These are phyloP conservation scores for Mythimna lalbum DNA, from an alignment of 2,888 invertebrate species.

Conservation along the genomic window DNA sequence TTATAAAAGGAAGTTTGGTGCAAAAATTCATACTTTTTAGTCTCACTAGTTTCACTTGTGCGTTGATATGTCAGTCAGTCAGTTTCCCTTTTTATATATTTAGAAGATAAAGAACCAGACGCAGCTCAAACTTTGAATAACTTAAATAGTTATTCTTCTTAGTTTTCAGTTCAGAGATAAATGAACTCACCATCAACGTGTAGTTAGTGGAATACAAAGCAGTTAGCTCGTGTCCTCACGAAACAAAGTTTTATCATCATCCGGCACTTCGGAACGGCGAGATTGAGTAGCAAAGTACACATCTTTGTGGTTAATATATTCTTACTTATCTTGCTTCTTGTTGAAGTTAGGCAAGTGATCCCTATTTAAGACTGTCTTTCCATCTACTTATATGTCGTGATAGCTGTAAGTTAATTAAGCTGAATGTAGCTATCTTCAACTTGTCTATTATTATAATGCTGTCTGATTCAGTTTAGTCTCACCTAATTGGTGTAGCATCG, in stretches of 20 bases:
- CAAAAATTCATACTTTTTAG: too few species aligned
- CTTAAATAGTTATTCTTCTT: slow-evolving; percentile 29
- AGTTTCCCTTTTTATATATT: too few species aligned
- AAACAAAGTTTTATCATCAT: slow-evolving; percentile 59
- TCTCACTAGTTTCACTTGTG: too few species aligned
- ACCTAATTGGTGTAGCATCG: neutral
- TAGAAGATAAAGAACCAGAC: neutral
- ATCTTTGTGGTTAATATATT: slow-evolving; percentile 42
- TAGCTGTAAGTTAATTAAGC: slow-evolving; percentile 6
- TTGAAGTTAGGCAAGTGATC: slow-evolving; percentile 23
- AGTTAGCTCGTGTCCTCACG: slow-evolving; percentile 49
- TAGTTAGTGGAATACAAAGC: slow-evolving; percentile 58
- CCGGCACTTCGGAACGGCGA: slow-evolving; percentile 24
- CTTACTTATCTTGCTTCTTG: slow-evolving; percentile 28
- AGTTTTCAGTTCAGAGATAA: slow-evolving; percentile 40
- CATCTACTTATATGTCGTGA: slow-evolving; percentile 1
- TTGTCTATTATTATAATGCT: slow-evolving; percentile 1
- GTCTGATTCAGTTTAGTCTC: neutral
- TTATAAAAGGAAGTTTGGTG: too few species aligned
- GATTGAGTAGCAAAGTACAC: slow-evolving; percentile 50
- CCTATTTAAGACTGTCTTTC: slow-evolving; percentile 7
- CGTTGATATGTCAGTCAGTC: too few species aligned
- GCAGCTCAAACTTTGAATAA: slow-evolving; percentile 7
- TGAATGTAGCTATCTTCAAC: neutral
- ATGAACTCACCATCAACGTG: slow-evolving; percentile 42